A percentile compares a stretch with the other conserved stretches of the same genome.
These are phyloP conservation scores for Chelon labrosus DNA, from an alignment of 2,797 vertebrate species.

Conservation along the genomic window DNA sequence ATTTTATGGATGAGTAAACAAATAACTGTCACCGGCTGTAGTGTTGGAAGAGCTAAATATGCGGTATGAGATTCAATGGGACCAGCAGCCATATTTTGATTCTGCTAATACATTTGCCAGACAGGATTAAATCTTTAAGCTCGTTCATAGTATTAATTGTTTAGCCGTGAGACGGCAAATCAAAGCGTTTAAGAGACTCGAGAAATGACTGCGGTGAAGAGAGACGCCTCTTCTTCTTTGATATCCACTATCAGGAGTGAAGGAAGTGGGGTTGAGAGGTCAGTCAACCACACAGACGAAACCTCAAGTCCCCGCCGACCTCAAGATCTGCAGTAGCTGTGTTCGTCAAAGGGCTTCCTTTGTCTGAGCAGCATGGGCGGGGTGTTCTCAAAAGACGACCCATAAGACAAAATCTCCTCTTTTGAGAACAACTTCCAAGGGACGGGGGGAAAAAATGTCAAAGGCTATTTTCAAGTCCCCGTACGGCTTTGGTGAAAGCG, in stretches of 20 bases:
- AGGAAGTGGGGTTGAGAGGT: constrained; percentile 2
- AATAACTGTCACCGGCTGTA: constrained; percentile 34
- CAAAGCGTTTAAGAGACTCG: neutral
- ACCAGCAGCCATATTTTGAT: constrained; percentile 8
- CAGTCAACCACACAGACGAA: constrained; percentile 23
- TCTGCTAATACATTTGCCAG: neutral
- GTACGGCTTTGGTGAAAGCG: constrained; percentile 29
- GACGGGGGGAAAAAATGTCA: constrained; percentile 14
- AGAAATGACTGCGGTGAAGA: neutral
- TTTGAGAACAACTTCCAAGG: constrained; percentile 24
- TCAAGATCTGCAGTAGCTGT: neutral
- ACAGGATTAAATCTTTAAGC: neutral
- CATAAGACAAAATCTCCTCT: constrained; percentile 35
- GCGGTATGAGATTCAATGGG: neutral
- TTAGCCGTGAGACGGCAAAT: neutral
- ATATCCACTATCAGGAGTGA: constrained; percentile 18
- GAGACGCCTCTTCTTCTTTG: neutral
- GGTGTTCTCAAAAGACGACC: constrained; percentile 39
- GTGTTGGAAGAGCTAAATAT: constrained; percentile 33
- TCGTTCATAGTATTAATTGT: neutral
- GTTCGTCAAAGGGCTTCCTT: constrained; percentile 26
- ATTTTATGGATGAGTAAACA: constrained; percentile 57
- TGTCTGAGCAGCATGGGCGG: neutral
- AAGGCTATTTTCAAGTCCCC: constrained; percentile 20
- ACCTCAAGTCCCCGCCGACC: constrained; percentile 5